A percentile compares a stretch with the other conserved stretches of the same genome.
Conservation (phyloP, 30 jellyfish, hydroid and myxozoan species). For the Pelagia noctiluca region DNA sequence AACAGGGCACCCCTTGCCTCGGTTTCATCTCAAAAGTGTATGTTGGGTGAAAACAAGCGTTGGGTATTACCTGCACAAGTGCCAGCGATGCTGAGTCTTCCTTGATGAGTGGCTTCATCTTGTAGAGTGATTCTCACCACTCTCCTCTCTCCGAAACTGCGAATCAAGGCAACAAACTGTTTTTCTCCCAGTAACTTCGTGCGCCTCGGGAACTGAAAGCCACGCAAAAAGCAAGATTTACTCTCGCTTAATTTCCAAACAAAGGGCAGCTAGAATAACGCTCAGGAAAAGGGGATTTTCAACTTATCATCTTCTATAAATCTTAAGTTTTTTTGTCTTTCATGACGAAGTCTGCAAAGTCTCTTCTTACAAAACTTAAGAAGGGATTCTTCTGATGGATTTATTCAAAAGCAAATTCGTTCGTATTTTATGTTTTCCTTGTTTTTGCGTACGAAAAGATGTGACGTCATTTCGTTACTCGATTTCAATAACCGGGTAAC, state of each 20-base stretch:
- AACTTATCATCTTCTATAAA: not conserved
- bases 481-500: too few relatives aligned
- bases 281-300: slow-evolving; percentile 3
- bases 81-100: slow-evolving; percentile 82
- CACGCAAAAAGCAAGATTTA: not conserved
- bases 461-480: too few relatives aligned
- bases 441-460: too few relatives aligned
- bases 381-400: too few relatives aligned
- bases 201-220: not conserved
- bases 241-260: not conserved
- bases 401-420: too few relatives aligned
- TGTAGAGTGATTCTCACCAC: not conserved
- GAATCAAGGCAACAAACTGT: not conserved
- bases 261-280: not conserved
- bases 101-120: slow-evolving; percentile 53
- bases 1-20: too few relatives aligned
- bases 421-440: too few relatives aligned
- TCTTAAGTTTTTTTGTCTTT: not conserved
- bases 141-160: not conserved
- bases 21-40: too few relatives aligned
- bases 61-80: slow-evolving; percentile 69
- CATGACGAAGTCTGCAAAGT: too few relatives aligned
- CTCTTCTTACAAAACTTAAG: too few relatives aligned
- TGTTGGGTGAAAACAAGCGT: too few relatives aligned
- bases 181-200: not conserved